Base-by-base conservation (phyloP, 2,888 invertebrate species). In the Melanophora roralis region DNA sequence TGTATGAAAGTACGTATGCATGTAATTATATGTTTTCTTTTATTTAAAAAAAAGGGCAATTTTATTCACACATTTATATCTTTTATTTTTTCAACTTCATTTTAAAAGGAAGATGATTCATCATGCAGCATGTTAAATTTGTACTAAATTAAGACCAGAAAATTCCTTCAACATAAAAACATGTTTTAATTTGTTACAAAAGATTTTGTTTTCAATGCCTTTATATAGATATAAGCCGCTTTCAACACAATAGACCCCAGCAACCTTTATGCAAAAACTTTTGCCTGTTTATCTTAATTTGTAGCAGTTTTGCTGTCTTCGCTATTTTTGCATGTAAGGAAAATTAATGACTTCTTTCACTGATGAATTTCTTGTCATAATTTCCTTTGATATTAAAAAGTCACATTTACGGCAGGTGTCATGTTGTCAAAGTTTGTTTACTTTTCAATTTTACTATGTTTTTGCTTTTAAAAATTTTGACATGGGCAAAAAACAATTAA, bases 321-420 rank as follows among this genome's bases (percentile, higher is more conserved):
- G 7, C n/a, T n/a, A n/a, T 45, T 36, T 11, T 36, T 34, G 36
- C 36, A 40, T 14, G n/a, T n/a, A 16, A 2, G 12, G 9, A 51
- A 49, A 51, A 51, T 45, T 59, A 65, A 45, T 71, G 64, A 65
- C 59, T 77, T n/a, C n/a, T n/a, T n/a, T n/a, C n/a, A n/a, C n/a
- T 27, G 77, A 71, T 65, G 65, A 71, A 64, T 60, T 59, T 34
- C 45, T 60, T 77, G 65, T 77, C 77, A 77, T 72, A 51, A 72
- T 67, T 72, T 45, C 53, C 77, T 77, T 77, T 77, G 72, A 77
- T 77, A 72, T 77, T n/a, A n/a, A n/a, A n/a, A n/a, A n/a, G n/a
- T n/a, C n/a, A n/a, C n/a, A n/a, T n/a, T n/a, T n/a, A n/a, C n/a
- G n/a, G n/a, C n/a, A n/a, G n/a, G n/a, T n/a, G n/a, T n/a, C n/a